Conservation (phyloP, 2,113 vertebrate species). For the Cynocephalus volans region DNA sequence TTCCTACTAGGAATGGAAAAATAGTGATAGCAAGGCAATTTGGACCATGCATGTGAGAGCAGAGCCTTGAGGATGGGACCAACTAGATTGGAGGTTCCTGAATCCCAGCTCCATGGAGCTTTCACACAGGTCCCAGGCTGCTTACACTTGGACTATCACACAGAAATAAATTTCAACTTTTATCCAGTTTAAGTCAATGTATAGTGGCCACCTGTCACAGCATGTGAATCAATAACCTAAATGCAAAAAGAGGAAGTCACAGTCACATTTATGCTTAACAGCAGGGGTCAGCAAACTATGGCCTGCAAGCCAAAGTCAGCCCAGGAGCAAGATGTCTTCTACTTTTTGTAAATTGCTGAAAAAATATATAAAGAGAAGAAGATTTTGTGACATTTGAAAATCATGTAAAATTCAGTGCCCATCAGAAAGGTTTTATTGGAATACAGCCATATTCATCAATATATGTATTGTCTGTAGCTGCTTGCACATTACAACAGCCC, state of each 20-base stretch:
- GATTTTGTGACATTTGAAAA: neutral
- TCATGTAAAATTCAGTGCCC: neutral
- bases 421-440: neutral
- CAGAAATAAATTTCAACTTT: neutral
- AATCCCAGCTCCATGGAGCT: neutral
- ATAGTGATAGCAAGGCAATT: neutral
- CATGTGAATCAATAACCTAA: neutral
- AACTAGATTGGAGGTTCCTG: neutral
- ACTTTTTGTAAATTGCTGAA: neutral
- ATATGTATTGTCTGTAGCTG: neutral
- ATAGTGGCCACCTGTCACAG: neutral
- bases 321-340: neutral
- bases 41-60: neutral
- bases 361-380: neutral
- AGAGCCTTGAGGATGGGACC: neutral
- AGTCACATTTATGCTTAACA: neutral
- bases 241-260: neutral
- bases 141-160: neutral
- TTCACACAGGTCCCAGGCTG: neutral
- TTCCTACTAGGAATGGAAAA: neutral
- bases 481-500: too few relatives aligned
- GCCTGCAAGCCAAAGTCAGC: neutral
- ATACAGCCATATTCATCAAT: neutral
- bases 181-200: constrained; percentile 30
- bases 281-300: neutral